Percentiles rank a stretch among this genome's conserved stretches.
phyloP scores from a whole-genome alignment of 2,888 invertebrate species.

The Scaptomyza flava region DNA sequence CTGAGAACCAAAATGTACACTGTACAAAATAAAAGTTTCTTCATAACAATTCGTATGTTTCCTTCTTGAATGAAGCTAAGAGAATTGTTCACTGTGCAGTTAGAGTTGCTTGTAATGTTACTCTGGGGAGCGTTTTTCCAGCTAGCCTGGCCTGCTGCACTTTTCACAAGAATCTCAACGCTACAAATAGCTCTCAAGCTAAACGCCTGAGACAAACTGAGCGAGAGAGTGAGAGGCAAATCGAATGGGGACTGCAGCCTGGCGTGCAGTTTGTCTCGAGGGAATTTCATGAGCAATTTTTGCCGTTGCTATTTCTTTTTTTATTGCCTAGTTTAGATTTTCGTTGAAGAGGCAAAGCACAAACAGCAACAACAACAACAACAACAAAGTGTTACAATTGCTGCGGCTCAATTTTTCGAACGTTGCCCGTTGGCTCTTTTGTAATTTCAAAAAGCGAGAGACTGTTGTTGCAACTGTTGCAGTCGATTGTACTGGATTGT shows the following conservation, averaged over 20 bases:
- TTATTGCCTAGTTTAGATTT: conserved; percentile 53
- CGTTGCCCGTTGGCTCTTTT: conserved; percentile 47
- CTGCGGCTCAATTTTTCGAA: conserved; percentile 65
- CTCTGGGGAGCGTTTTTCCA: conserved; percentile 71
- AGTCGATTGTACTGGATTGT: conserved; percentile 1
- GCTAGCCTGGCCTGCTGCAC: conserved; percentile 28
- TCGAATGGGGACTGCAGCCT: conserved; percentile 20
- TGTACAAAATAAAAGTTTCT: neutral
- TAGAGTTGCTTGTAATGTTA: conserved; percentile 62
- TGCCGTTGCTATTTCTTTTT: conserved; percentile 8
- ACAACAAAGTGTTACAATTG: conserved; percentile 69
- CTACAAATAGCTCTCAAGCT: conserved; percentile 16
- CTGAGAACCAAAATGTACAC: conserved; percentile 9
- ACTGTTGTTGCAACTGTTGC: conserved; percentile 9
- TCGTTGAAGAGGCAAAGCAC: conserved; percentile 1
- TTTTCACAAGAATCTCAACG: conserved; percentile 38
- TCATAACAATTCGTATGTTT: neutral
- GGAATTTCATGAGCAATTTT: conserved; percentile 63
- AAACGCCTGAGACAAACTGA: neutral
- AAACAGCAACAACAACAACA: conserved; percentile 14
- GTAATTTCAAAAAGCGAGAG: conserved; percentile 33
- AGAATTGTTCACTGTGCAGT: conserved; percentile 4
- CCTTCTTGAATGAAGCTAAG: too few relatives aligned
- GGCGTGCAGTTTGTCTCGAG: conserved; percentile 62
- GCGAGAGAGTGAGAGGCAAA: neutral